Conservation (phyloP, 2,888 invertebrate genomes). For the Melieria crassipennis region DNA sequence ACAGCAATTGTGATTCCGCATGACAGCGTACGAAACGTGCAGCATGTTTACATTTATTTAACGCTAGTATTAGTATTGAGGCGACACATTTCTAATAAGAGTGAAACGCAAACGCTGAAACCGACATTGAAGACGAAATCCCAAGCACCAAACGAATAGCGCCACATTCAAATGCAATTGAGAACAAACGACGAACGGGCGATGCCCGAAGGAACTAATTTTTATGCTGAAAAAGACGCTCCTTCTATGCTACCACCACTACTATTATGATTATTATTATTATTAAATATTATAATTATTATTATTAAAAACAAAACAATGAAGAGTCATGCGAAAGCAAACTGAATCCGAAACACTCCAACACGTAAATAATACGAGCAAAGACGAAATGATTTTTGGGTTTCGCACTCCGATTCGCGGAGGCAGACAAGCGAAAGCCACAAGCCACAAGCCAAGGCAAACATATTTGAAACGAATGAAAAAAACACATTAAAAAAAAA, state of each 20-base stretch:
- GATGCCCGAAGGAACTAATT: background rate
- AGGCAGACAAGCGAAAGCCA: no score
- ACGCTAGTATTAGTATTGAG: background rate
- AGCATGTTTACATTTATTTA: background rate
- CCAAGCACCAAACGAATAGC: background rate
- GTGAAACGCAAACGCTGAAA: no score
- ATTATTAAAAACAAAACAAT: constrained; percentile 1
- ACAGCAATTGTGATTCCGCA: constrained; percentile 3
- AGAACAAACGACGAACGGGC: background rate
- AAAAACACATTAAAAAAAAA: no score
- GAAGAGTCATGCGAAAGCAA: no score
- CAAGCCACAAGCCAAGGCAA: no score
- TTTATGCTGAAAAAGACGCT: background rate
- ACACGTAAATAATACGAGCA: no score
- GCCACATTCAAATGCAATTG: constrained; percentile 1
- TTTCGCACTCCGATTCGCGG: no score
- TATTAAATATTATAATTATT: constrained; percentile 7
- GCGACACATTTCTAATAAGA: background rate
- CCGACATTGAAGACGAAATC: background rate
- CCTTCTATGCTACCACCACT: background rate
- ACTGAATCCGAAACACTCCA: no score
- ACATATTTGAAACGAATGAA: no score
- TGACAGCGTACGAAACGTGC: background rate
- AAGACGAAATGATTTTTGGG: no score
- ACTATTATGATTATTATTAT: background rate